phyloP scores from a whole-genome alignment of 2,113 vertebrate species.

The Vicugna pacos region DNA sequence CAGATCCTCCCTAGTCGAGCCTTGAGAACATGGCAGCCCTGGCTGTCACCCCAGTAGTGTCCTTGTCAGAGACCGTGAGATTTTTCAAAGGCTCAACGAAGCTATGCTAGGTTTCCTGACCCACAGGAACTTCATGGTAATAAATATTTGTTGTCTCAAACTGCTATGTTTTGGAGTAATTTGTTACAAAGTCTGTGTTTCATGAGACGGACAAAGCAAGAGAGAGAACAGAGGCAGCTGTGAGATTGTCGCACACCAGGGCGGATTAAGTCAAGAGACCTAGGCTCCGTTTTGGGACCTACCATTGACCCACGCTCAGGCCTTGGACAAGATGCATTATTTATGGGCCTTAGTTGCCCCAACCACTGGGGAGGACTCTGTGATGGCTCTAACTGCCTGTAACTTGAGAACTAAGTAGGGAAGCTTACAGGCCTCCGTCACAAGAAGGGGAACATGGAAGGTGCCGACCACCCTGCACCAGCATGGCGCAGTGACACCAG shows the following conservation, averaged over 20 bases:
- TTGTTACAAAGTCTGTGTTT: neutral
- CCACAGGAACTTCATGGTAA: neutral
- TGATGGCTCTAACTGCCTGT: neutral
- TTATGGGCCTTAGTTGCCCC: neutral
- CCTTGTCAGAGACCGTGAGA: neutral
- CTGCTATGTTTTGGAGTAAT: neutral
- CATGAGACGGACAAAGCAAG: neutral
- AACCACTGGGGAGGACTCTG: neutral
- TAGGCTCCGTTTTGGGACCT: neutral
- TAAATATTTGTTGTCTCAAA: neutral
- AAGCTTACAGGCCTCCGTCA: neutral
- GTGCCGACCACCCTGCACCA: neutral
- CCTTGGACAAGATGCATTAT: neutral
- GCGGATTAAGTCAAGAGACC: neutral
- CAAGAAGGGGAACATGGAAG: neutral
- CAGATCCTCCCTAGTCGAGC: neutral
- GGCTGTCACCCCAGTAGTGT: rapidly evolving
- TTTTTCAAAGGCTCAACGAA: neutral
- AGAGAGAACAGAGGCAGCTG: neutral
- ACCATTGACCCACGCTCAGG: neutral
- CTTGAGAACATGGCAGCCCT: too few relatives aligned
- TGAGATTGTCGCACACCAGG: neutral
- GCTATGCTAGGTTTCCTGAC: neutral
- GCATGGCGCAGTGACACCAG: neutral
- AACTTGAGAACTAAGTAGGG: neutral